These are phyloP conservation scores for Abramis brama DNA, from an alignment of 2,113 vertebrate genomes.

Conservation along the genomic window DNA sequence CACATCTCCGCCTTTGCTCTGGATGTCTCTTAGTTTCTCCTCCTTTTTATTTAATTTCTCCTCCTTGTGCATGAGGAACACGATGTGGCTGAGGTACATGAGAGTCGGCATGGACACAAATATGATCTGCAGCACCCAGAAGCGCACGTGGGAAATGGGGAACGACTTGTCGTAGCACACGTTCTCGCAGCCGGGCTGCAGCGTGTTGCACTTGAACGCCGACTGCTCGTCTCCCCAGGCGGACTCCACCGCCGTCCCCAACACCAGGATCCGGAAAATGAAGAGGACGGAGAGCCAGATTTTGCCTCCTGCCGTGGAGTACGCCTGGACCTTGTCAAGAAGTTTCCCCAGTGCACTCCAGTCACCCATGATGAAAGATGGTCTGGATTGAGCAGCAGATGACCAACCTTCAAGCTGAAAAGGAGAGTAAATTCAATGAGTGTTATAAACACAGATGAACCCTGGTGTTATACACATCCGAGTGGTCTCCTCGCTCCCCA, in stretches of 20 bases:
- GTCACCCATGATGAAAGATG: conserved; percentile 79
- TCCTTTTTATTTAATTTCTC: conserved; percentile 86
- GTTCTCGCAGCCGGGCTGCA: conserved; percentile 87
- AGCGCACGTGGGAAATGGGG: conserved; percentile 88
- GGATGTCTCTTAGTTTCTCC: conserved; percentile 80
- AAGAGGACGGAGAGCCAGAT: conserved; percentile 85
- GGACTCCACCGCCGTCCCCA: conserved; percentile 88
- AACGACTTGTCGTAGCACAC: conserved; percentile 91
- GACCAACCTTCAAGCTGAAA: conserved; percentile 4
- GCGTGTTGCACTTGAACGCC: conserved; percentile 87
- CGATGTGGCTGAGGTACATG: conserved; percentile 84
- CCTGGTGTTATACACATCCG: conserved; percentile 22
- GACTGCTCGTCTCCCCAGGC: conserved; percentile 91
- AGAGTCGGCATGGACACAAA: conserved; percentile 89
- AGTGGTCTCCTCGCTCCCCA: neutral
- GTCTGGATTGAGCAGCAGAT: conserved; percentile 4
- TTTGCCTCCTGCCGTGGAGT: conserved; percentile 88
- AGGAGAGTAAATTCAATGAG: conserved; percentile 24
- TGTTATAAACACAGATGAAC: conserved; percentile 30
- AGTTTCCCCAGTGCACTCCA: conserved; percentile 89
- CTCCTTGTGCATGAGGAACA: conserved; percentile 87
- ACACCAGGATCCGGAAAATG: conserved; percentile 86
- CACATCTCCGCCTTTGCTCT: conserved; percentile 81
- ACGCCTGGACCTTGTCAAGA: conserved; percentile 88
- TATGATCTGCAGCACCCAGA: conserved; percentile 91